phyloP scores from a whole-genome alignment of 2,888 invertebrate species.

The Zygogramma bicolorata region DNA sequence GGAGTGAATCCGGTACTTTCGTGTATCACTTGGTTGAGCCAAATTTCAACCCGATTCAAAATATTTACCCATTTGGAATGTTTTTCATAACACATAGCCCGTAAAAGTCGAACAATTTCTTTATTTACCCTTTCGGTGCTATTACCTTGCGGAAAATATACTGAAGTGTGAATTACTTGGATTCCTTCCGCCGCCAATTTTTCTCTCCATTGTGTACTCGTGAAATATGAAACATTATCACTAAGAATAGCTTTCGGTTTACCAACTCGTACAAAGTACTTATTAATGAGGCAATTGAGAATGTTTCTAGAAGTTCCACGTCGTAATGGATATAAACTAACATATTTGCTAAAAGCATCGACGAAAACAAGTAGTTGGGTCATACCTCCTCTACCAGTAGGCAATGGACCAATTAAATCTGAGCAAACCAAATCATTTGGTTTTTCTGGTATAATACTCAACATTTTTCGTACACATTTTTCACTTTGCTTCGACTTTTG shows the following conservation, averaged over 20 bases:
- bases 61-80: conserved; percentile 23
- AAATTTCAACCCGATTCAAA: background rate
- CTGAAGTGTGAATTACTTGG: conserved; percentile 6
- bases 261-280: conserved; percentile 1
- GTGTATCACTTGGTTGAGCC: conserved; percentile 18
- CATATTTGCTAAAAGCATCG: conserved; percentile 29
- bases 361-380: conserved; percentile 16
- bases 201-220: background rate
- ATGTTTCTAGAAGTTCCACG: conserved; percentile 14
- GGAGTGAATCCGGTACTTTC: conserved; percentile 8
- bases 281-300: conserved; percentile 4
- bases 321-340: conserved; percentile 10
- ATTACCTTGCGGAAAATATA: conserved; percentile 31
- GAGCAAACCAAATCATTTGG: conserved; percentile 11
- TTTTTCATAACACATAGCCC: conserved; percentile 9
- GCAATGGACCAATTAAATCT: conserved; percentile 32
- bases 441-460: conserved; percentile 6
- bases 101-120: conserved; percentile 15
- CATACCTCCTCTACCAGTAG: conserved; percentile 7
- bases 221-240: conserved; percentile 17
- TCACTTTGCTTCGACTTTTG: conserved; percentile 22
- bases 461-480: background rate
- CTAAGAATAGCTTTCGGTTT: conserved; percentile 8
- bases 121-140: conserved; percentile 23
- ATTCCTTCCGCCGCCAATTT: background rate